Conservation (phyloP, 2,113 vertebrate genomes). For the Microtus ochrogaster region DNA sequence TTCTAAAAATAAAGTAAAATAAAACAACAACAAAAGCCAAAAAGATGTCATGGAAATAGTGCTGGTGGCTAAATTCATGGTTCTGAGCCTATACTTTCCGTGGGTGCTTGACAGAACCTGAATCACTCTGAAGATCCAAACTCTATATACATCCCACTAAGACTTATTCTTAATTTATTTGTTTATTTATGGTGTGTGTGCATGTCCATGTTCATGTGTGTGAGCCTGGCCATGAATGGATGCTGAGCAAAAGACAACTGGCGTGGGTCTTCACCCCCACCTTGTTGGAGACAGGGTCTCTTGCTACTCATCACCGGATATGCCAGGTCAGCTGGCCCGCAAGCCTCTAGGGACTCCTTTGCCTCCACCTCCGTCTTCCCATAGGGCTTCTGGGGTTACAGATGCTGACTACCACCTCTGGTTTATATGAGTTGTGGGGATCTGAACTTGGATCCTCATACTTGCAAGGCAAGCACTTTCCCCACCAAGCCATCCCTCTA, state of each 20-base stretch:
- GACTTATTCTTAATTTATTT: neutral
- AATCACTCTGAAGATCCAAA: neutral
- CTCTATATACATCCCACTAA: too few species aligned
- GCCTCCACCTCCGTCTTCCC: neutral
- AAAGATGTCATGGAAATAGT: neutral
- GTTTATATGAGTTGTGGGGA: neutral
- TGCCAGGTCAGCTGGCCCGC: neutral
- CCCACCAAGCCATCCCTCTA: neutral
- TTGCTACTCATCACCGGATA: neutral
- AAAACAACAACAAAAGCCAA: neutral
- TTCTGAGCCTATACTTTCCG: too few species aligned
- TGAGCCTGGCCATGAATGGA: neutral
- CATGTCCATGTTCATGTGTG: neutral
- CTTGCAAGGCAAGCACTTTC: neutral
- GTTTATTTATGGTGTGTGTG: neutral
- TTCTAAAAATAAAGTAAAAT: neutral
- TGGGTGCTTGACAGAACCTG: rapidly evolving
- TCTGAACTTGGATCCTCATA: neutral
- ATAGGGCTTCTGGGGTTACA: neutral
- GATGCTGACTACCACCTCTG: neutral
- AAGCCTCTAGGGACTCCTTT: neutral
- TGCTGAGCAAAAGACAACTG: neutral
- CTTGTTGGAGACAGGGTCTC: neutral
- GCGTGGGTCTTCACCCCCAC: too few species aligned
- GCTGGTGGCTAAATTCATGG: too few species aligned